Conservation (phyloP, 2,113 vertebrate genomes). For the Cavia porcellus region DNA sequence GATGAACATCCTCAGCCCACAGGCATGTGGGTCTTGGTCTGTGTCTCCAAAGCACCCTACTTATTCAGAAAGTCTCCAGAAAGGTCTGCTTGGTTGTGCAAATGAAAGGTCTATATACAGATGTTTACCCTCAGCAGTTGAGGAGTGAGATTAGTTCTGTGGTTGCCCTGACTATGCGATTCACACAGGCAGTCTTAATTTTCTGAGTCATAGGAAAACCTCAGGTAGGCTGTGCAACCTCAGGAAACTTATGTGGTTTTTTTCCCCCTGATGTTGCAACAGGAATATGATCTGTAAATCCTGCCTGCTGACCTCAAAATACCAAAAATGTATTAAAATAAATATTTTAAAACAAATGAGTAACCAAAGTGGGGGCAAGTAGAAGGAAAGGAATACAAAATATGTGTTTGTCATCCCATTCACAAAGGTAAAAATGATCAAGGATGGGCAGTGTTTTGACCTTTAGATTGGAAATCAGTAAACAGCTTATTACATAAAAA, state of each 20-base stretch:
- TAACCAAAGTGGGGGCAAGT: neutral
- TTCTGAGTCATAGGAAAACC: slow-evolving; percentile 74
- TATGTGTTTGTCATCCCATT: neutral
- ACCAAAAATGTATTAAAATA: slow-evolving; percentile 52
- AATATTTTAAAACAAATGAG: slow-evolving; percentile 1
- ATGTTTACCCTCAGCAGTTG: slow-evolving; percentile 17
- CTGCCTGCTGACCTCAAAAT: slow-evolving; percentile 62
- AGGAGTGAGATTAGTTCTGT: slow-evolving; percentile 27
- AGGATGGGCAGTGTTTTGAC: neutral
- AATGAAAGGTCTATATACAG: slow-evolving; percentile 10
- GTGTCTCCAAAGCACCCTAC: neutral
- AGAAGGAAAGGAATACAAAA: slow-evolving; percentile 56
- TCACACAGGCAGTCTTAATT: slow-evolving; percentile 60
- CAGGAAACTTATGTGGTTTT: slow-evolving; percentile 64
- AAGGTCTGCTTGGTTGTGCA: neutral
- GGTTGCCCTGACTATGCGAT: slow-evolving; percentile 25
- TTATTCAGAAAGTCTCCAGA: neutral
- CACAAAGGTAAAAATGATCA: neutral
- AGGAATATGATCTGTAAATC: slow-evolving; percentile 63
- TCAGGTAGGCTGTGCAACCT: slow-evolving; percentile 69
- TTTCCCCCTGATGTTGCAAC: slow-evolving; percentile 60
- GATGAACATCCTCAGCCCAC: neutral
- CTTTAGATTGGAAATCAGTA: neutral
- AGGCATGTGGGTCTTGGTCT: neutral
- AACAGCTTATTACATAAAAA: slow-evolving; percentile 27